Conservation (phyloP, 1,140 invertebrate species). For the Orussus abietinus region DNA sequence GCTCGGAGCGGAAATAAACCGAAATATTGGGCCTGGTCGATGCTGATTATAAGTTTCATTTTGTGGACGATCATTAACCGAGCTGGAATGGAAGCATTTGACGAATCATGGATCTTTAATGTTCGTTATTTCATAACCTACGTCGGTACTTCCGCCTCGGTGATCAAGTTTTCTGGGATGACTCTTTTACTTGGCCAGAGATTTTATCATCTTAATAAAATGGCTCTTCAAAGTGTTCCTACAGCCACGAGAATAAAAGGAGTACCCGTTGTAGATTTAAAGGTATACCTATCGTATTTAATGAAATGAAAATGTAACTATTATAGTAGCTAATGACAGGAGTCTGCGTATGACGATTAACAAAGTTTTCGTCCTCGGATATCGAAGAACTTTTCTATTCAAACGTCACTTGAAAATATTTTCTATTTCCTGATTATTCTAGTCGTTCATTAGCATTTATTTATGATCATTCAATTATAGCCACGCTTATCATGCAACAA, state of each 20-base stretch:
- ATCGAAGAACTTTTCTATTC: too few relatives aligned
- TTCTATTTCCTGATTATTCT: too few relatives aligned
- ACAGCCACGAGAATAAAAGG: neutral
- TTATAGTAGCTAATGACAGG: too few relatives aligned
- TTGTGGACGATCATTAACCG: constrained; percentile 33
- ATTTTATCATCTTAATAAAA: constrained; percentile 35
- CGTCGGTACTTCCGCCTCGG: constrained; percentile 23
- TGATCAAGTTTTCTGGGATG: constrained; percentile 37
- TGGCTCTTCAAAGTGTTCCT: constrained; percentile 19
- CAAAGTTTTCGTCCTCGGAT: too few relatives aligned
- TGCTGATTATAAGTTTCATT: constrained; percentile 15
- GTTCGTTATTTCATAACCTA: constrained; percentile 35
- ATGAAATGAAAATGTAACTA: too few relatives aligned
- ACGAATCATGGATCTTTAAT: constrained; percentile 29
- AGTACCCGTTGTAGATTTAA: neutral
- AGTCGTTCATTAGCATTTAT: too few relatives aligned
- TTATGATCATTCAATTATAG: too few relatives aligned
- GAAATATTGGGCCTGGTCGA: constrained; percentile 23
- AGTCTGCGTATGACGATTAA: too few relatives aligned
- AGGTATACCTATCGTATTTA: too few relatives aligned
- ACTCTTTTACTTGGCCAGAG: constrained; percentile 32
- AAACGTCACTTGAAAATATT: too few relatives aligned
- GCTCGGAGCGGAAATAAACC: constrained; percentile 25
- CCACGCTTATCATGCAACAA: too few relatives aligned
- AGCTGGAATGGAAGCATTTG: constrained; percentile 35